Percentiles rank a stretch among this genome's conserved stretches.
Evolutionary conservation across 1,140 invertebrate species (phyloP).

Genomic region (Lethrus apterus): DNA sequence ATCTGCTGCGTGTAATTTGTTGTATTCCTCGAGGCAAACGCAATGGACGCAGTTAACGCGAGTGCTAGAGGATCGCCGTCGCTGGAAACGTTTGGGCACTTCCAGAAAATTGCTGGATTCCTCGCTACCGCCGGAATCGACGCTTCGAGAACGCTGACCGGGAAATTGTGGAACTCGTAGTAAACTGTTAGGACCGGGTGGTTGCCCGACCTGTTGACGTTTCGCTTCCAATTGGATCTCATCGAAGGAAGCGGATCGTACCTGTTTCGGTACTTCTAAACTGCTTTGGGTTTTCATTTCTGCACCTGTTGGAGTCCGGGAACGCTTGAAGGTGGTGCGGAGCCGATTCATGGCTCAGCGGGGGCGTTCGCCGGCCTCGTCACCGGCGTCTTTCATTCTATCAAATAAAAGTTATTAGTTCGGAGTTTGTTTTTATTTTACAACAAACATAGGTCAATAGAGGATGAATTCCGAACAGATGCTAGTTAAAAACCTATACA

Average conservation of each 20-base stretch:
- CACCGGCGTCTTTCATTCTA: slow-evolving; percentile 24
- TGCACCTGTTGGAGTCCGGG: slow-evolving; percentile 74
- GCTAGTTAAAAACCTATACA: no score
- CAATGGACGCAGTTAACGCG: slow-evolving; percentile 59
- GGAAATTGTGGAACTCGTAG: slow-evolving; percentile 58
- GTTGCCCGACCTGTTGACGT: slow-evolving; percentile 43
- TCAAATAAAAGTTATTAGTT: slow-evolving; percentile 7
- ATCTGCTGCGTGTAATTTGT: slow-evolving; percentile 44
- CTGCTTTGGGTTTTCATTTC: slow-evolving; percentile 87
- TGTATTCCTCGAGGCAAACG: slow-evolving; percentile 56
- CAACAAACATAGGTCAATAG: no score
- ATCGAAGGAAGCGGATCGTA: slow-evolving; percentile 76
- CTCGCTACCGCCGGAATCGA: slow-evolving; percentile 64
- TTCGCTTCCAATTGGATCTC: slow-evolving; percentile 76
- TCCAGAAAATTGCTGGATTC: slow-evolving; percentile 58
- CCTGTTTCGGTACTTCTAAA: slow-evolving; percentile 79
- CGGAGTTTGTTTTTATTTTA: neutral
- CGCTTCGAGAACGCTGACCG: slow-evolving; percentile 63
- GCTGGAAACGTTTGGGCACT: slow-evolving; percentile 55
- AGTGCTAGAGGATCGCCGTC: slow-evolving; percentile 53
- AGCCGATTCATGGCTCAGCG: slow-evolving; percentile 62
- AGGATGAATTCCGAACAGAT: neutral
- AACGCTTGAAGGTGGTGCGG: slow-evolving; percentile 77
- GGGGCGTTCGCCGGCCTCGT: slow-evolving; percentile 19
- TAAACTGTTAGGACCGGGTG: slow-evolving; percentile 39